phyloP scores from a whole-genome alignment of 2,888 invertebrate species.

The Drosophila pseudotalamancana region DNA sequence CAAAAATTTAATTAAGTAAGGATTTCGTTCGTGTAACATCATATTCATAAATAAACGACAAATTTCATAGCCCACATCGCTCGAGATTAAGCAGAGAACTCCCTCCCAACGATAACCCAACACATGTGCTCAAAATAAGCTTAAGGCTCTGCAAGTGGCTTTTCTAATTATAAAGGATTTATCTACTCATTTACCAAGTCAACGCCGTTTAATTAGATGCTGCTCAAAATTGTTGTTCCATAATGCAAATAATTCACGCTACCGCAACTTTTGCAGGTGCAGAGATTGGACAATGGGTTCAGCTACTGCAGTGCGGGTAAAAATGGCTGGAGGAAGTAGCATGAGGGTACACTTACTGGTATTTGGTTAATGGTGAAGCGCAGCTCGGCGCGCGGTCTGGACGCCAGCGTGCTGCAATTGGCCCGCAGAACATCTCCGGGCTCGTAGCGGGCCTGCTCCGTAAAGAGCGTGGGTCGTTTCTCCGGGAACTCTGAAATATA shows the following conservation, averaged over 20 bases:
- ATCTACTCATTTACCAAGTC: slow-evolving; percentile 58
- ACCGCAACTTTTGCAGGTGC: neutral
- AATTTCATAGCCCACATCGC: slow-evolving; percentile 57
- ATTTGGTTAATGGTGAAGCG: slow-evolving; percentile 91
- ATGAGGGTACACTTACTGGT: slow-evolving; percentile 87
- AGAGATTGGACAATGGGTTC: neutral
- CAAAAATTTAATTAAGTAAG: slow-evolving; percentile 66
- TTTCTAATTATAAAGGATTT: slow-evolving; percentile 73
- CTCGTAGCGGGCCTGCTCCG: slow-evolving; percentile 90
- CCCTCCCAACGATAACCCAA: slow-evolving; percentile 5
- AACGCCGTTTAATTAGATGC: slow-evolving; percentile 64
- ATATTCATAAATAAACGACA: slow-evolving; percentile 76
- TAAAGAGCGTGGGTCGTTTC: slow-evolving; percentile 88
- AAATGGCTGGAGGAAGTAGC: neutral
- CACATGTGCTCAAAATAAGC: slow-evolving; percentile 37
- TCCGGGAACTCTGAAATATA: slow-evolving; percentile 89
- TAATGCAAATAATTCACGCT: slow-evolving; percentile 20
- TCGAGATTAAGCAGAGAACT: slow-evolving; percentile 38
- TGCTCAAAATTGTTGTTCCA: slow-evolving; percentile 2
- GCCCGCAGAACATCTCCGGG: slow-evolving; percentile 90
- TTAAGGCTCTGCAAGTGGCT: slow-evolving; percentile 42
- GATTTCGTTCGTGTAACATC: slow-evolving; percentile 46
- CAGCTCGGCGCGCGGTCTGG: slow-evolving; percentile 89
- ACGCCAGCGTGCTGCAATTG: slow-evolving; percentile 91
- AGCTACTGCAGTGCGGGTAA: neutral